phyloP scores from a whole-genome alignment of 64 coral and sea anemone species.

The Trachythela sp. region DNA sequence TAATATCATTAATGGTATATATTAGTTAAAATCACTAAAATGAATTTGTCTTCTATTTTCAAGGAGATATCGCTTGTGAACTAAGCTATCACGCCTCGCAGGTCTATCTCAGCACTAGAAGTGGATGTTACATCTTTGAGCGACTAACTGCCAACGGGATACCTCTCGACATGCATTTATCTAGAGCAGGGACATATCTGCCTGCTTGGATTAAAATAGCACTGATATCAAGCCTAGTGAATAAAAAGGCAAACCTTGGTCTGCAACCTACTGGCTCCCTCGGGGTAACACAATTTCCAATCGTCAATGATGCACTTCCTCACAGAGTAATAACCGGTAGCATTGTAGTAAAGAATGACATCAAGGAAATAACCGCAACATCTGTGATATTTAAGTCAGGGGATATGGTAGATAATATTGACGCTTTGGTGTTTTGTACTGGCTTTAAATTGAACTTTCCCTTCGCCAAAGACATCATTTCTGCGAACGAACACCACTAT shows the following conservation, averaged over 20 bases:
- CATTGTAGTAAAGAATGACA: conserved; percentile 46
- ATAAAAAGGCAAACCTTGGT: conserved; percentile 37
- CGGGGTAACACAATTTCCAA: not conserved
- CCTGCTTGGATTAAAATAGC: not conserved
- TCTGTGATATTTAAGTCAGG: conserved; percentile 41
- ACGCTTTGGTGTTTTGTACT: conserved; percentile 59
- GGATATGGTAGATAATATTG: conserved; percentile 43
- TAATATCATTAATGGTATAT: not conserved
- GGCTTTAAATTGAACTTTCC: conserved; percentile 55
- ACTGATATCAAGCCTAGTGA: not conserved
- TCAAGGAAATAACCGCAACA: conserved; percentile 29
- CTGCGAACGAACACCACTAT: conserved; percentile 2
- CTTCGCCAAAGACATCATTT: conserved; percentile 41
- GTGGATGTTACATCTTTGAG: conserved; percentile 41
- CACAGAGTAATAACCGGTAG: conserved; percentile 58
- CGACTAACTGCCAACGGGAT: conserved; percentile 24
- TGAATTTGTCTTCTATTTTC: not conserved
- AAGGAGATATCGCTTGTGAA: conserved; percentile 71
- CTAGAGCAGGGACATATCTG: not conserved
- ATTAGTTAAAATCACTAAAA: not conserved
- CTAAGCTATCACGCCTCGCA: conserved; percentile 63
- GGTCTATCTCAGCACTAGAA: conserved; percentile 58
- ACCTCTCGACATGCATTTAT: conserved; percentile 17
- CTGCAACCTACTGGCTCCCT: conserved; percentile 13
- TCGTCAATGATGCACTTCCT: conserved; percentile 67